Conservation (phyloP, 1,140 invertebrate genomes). For the Elymnias hypermnestra region DNA sequence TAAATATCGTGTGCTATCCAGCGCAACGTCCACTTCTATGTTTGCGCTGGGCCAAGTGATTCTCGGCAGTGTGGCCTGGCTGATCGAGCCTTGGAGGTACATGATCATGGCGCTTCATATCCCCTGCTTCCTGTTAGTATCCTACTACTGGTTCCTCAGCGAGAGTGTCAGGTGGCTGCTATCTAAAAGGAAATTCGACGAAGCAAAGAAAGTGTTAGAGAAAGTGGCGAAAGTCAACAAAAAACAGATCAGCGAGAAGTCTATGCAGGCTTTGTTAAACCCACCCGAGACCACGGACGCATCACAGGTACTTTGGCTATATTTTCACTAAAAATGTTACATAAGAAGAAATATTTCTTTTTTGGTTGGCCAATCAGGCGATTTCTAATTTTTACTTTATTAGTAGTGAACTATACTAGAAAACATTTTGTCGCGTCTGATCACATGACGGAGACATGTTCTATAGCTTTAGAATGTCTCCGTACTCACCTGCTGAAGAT, state of each 20-base stretch:
- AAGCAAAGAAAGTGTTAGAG: constrained; percentile 77
- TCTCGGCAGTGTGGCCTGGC: constrained; percentile 81
- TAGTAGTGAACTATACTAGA: too few relatives aligned
- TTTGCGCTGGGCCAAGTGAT: constrained; percentile 83
- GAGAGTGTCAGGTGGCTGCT: constrained; percentile 87
- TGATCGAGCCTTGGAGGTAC: constrained; percentile 81
- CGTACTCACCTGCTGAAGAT: too few relatives aligned
- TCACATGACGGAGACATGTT: too few relatives aligned
- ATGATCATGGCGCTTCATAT: constrained; percentile 81
- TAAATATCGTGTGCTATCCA: constrained; percentile 81
- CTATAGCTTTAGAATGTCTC: too few relatives aligned
- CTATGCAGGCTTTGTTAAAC: constrained; percentile 7
- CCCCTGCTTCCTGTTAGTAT: constrained; percentile 79
- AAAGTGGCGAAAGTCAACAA: constrained; percentile 68
- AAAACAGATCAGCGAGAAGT: constrained; percentile 17
- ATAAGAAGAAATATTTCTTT: too few relatives aligned
- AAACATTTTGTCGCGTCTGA: too few relatives aligned
- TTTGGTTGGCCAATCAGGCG: too few relatives aligned
- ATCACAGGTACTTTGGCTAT: background rate
- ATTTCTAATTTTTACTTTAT: too few relatives aligned
- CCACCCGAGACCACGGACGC: background rate
- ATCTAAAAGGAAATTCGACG: constrained; percentile 80
- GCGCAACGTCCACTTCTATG: constrained; percentile 80
- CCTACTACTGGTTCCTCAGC: constrained; percentile 78
- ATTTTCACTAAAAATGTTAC: background rate